Percentiles rank a stretch among this genome's conserved stretches.
Conservation (phyloP, 2,888 invertebrate species). For the Epistrophe grossulariae region DNA sequence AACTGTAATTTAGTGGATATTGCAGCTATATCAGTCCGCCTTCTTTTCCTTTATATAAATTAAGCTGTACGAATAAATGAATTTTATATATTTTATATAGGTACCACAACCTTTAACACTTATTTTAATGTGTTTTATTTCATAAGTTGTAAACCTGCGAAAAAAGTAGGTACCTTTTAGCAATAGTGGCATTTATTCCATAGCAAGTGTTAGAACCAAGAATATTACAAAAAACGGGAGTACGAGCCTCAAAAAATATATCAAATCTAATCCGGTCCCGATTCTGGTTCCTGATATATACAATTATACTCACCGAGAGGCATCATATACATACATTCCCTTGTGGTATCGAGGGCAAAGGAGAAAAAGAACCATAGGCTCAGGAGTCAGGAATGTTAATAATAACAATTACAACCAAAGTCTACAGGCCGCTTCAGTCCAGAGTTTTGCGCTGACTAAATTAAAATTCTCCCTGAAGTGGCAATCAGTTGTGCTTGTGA, state of each 20-base stretch:
- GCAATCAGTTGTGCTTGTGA: constrained; percentile 62
- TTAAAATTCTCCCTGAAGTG: constrained; percentile 67
- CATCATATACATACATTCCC: not conserved
- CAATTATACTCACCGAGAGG: not conserved
- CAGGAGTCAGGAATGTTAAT: constrained; percentile 44
- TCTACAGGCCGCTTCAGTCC: not conserved
- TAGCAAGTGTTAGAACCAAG: no score
- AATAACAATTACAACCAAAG: constrained; percentile 46
- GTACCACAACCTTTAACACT: no score
- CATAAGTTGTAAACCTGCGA: no score
- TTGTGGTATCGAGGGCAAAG: not conserved
- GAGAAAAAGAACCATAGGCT: constrained; percentile 16
- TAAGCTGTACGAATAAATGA: no score
- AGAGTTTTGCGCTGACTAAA: constrained; percentile 68
- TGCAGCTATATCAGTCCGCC: no score
- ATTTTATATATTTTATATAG: no score
- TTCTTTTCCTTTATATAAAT: no score
- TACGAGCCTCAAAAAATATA: not conserved
- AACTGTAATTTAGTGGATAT: no score
- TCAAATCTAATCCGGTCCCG: not conserved
- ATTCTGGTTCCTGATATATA: not conserved
- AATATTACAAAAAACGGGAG: no score
- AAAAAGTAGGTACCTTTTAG: no score
- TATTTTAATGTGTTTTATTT: no score
- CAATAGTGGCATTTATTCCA: no score